Conservation (phyloP, 2,888 invertebrate species). For the Clivina fossor region DNA sequence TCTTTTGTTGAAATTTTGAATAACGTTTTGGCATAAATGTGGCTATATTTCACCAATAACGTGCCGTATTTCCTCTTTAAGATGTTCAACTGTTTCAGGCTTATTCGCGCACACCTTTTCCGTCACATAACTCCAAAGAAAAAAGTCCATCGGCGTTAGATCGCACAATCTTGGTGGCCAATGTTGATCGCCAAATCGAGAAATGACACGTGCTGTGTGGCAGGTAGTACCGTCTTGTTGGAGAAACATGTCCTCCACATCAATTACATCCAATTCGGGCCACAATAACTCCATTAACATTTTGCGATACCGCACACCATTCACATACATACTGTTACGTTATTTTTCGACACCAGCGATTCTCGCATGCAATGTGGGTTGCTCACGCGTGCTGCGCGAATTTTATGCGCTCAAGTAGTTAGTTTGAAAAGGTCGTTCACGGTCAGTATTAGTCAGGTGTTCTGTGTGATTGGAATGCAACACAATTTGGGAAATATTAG, state of each 20-base stretch:
- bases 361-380: no score
- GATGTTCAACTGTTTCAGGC: no score
- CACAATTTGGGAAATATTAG: no score
- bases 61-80: slow-evolving; percentile 6
- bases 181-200: slow-evolving; percentile 10
- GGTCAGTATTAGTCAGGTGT: no score
- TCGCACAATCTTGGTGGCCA: slow-evolving; percentile 13
- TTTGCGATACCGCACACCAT: no score
- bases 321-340: no score
- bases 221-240: slow-evolving; percentile 11
- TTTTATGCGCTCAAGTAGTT: no score
- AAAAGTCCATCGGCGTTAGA: slow-evolving; percentile 11
- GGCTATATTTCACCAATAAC: slow-evolving; percentile 4
- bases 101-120: slow-evolving; percentile 4
- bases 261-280: slow-evolving; percentile 15
- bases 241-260: slow-evolving; percentile 12
- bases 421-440: no score
- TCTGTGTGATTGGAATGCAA: no score
- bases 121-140: slow-evolving; percentile 2
- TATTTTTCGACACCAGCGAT: no score
- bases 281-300: no score
- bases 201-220: slow-evolving; percentile 14
- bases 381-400: no score
- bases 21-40: slow-evolving; percentile 2
- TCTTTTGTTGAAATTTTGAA: slow-evolving; percentile 4